These are phyloP conservation scores for Drosophila carrolli DNA, from an alignment of 1,140 invertebrate genomes.

Conservation along the genomic window DNA sequence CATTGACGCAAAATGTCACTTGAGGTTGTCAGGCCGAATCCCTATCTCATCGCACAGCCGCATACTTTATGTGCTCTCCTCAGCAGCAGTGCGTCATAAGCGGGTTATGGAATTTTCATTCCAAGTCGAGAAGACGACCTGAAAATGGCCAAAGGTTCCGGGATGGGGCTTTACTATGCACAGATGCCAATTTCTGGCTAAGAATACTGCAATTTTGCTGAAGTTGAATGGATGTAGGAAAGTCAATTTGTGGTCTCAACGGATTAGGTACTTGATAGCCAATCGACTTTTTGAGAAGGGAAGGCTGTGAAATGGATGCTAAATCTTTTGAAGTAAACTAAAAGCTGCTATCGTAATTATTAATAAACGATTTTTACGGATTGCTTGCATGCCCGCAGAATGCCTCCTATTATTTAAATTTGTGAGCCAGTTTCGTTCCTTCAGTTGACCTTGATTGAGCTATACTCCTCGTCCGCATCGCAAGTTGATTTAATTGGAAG, in stretches of 20 bases:
- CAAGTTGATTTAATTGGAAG: slow-evolving; percentile 53
- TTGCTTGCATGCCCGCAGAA: too few species aligned
- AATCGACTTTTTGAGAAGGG: background rate
- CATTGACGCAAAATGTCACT: slow-evolving; percentile 53
- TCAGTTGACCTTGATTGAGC: slow-evolving; percentile 30
- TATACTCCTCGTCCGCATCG: background rate
- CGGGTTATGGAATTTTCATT: slow-evolving; percentile 72
- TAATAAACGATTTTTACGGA: too few species aligned
- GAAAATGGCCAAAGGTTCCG: slow-evolving; percentile 11
- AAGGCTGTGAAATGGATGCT: background rate
- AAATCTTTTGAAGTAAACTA: too few species aligned
- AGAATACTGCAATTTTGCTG: background rate
- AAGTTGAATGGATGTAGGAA: slow-evolving; percentile 2
- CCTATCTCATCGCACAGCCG: slow-evolving; percentile 3
- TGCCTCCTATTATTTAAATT: too few species aligned
- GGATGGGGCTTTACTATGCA: background rate
- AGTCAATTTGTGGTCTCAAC: background rate
- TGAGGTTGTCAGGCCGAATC: slow-evolving; percentile 43
- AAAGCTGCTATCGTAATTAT: too few species aligned
- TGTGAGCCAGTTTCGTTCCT: background rate
- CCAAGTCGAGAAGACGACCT: slow-evolving; percentile 9
- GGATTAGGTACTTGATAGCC: background rate
- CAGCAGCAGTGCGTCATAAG: slow-evolving; percentile 60
- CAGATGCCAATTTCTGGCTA: slow-evolving; percentile 9
- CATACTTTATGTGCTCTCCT: slow-evolving; percentile 13